These are phyloP conservation scores for Heliornis fulica DNA, from an alignment of 2,113 vertebrate genomes.

Conservation along the genomic window DNA sequence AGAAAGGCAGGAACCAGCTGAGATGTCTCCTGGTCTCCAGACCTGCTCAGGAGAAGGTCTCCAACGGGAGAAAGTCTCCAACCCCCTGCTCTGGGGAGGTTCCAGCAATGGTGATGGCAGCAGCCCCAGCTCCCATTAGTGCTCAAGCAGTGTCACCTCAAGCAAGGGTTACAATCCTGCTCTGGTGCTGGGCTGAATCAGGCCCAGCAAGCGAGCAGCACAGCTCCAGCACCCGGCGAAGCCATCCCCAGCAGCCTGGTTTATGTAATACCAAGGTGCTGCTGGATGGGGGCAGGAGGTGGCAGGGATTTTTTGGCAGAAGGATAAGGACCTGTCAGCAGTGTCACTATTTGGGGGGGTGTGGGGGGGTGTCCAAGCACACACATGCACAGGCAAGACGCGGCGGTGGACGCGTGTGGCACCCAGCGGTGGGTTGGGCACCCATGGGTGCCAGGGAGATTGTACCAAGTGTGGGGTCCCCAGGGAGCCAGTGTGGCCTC, in stretches of 20 bases:
- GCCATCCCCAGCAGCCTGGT: background rate
- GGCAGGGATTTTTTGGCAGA: background rate
- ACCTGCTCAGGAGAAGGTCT: background rate
- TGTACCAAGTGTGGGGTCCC: background rate
- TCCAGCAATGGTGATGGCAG: background rate
- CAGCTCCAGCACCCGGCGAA: background rate
- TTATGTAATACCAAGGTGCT: background rate
- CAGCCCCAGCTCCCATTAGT: rapidly evolving
- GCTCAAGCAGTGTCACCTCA: background rate
- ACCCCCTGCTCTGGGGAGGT: background rate
- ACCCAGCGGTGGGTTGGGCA: too few relatives aligned
- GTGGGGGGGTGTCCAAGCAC: rapidly evolving
- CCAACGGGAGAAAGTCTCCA: background rate
- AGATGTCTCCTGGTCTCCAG: background rate
- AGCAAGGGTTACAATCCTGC: background rate
- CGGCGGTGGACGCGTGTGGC: background rate
- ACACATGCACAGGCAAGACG: rapidly evolving
- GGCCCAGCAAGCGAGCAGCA: background rate
- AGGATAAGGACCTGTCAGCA: rapidly evolving
- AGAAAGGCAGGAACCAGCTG: background rate
- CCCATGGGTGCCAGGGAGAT: rapidly evolving
- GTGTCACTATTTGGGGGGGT: background rate
- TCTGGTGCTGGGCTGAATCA: background rate
- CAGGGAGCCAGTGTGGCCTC: rapidly evolving
- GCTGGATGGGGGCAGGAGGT: background rate